phyloP scores from a whole-genome alignment of 1,140 invertebrate species.

The Temnothorax nylanderi region DNA sequence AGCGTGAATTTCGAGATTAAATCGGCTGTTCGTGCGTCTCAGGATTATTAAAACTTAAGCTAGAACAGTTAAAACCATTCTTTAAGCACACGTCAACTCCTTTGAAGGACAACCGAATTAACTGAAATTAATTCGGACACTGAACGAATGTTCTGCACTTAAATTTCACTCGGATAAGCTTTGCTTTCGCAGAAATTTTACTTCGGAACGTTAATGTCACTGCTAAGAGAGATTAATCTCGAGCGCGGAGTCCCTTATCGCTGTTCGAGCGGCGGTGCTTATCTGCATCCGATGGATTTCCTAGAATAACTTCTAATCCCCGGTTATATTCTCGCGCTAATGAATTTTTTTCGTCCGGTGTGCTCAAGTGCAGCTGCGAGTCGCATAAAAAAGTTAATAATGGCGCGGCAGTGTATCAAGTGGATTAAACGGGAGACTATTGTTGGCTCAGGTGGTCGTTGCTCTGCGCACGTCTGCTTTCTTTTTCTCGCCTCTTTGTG shows the following conservation, averaged over 20 bases:
- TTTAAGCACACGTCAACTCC: neutral
- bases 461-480: slow-evolving; percentile 55
- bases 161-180: neutral
- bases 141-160: neutral
- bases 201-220: neutral
- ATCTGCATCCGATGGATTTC: slow-evolving; percentile 20
- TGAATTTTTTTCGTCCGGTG: slow-evolving; percentile 38
- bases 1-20: neutral
- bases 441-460: slow-evolving; percentile 73
- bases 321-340: slow-evolving; percentile 26
- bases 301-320: neutral
- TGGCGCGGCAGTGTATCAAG: slow-evolving; percentile 48
- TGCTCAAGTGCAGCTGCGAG: slow-evolving; percentile 44
- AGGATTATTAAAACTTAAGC: neutral
- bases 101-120: neutral
- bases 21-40: neutral
- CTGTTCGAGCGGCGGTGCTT: neutral
- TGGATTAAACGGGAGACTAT: slow-evolving; percentile 68
- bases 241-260: neutral
- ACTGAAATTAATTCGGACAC: neutral
- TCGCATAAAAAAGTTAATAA: slow-evolving; percentile 51
- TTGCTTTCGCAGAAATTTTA: neutral
- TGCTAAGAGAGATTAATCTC: neutral
- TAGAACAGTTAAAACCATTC: neutral
- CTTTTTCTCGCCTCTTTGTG: slow-evolving; percentile 52